Percentiles rank a stretch among this genome's conserved stretches.
Evolutionary conservation across 2,888 invertebrate genomes (phyloP).

Genomic region (Anthophora plumipes): DNA sequence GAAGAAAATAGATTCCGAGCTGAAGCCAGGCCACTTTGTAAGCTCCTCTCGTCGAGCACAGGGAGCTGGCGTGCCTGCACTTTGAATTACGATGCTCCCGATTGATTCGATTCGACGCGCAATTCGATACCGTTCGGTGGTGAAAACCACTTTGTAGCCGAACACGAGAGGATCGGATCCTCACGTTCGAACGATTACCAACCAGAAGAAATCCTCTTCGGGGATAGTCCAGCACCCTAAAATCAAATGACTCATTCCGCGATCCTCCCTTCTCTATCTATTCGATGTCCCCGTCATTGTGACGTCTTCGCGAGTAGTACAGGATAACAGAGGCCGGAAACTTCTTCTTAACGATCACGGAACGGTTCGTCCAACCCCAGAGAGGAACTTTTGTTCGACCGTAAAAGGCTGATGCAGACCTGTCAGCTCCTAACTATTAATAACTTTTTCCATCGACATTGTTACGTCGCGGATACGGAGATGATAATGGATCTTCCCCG

Average conservation of each 20-base stretch:
- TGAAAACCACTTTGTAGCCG: conserved; percentile 33
- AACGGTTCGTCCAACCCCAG: conserved; percentile 27
- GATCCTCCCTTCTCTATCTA: conserved; percentile 21
- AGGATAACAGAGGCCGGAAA: conserved; percentile 41
- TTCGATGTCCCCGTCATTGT: conserved; percentile 35
- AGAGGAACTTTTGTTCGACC: conserved; percentile 50
- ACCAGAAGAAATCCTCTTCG: conserved; percentile 21
- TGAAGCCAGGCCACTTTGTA: conserved; percentile 45
- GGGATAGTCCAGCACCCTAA: conserved; percentile 27
- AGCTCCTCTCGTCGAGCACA: conserved; percentile 40
- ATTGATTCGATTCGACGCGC: conserved; percentile 71
- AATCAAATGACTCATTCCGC: conserved; percentile 69
- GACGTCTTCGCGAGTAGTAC: conserved; percentile 43
- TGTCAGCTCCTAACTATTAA: conserved; percentile 61
- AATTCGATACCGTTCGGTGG: conserved; percentile 60
- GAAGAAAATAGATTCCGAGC: conserved; percentile 68
- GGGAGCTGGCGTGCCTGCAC: conserved; percentile 48
- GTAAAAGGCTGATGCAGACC: conserved; percentile 55
- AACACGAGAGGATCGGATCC: conserved; percentile 39
- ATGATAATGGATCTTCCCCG: conserved; percentile 56
- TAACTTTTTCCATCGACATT: conserved; percentile 62
- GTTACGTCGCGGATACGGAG: conserved; percentile 29
- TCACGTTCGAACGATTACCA: conserved; percentile 53
- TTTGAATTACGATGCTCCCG: conserved; percentile 65
- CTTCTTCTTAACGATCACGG: conserved; percentile 55